Percentiles rank a stretch among this genome's conserved stretches.
These are phyloP conservation scores for Gryon sp. DNA, from an alignment of 1,140 invertebrate genomes.

Conservation along the genomic window DNA sequence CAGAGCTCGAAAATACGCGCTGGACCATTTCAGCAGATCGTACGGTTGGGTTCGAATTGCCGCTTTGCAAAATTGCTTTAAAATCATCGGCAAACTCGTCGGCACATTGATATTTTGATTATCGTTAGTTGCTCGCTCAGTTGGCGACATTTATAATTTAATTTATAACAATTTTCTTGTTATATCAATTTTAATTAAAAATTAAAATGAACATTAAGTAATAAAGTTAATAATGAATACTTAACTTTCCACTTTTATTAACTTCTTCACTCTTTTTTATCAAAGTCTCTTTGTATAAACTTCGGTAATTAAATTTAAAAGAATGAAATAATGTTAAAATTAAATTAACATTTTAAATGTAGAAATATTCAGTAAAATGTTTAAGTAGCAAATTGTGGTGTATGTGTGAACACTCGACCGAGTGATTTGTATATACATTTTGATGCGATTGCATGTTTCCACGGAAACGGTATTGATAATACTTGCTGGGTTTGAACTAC, in stretches of 20 bases:
- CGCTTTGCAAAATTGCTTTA: conserved; percentile 94
- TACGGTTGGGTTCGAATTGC: conserved; percentile 94
- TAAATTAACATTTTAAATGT: no score
- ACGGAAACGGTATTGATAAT: conserved; percentile 47
- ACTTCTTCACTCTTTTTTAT: no score
- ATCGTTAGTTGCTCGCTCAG: conserved; percentile 54
- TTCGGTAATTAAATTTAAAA: no score
- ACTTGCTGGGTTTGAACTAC: conserved; percentile 12
- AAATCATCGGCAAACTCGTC: conserved; percentile 88
- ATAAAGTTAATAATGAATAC: no score
- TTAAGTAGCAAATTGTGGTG: no score
- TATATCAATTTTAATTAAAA: no score
- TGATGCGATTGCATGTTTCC: conserved; percentile 8
- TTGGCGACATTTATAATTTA: conserved; percentile 61
- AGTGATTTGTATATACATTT: conserved; percentile 6
- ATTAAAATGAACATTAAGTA: background rate
- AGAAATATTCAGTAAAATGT: no score
- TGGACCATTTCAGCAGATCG: conserved; percentile 92
- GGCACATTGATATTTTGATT: conserved; percentile 85
- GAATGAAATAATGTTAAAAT: no score
- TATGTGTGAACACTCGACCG: conserved; percentile 5
- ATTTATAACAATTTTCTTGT: background rate
- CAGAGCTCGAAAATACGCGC: conserved; percentile 87
- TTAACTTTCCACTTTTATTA: no score
- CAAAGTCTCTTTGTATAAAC: no score